These are phyloP conservation scores for Rallus limicola DNA, from an alignment of 2,113 vertebrate species.

Conservation along the genomic window DNA sequence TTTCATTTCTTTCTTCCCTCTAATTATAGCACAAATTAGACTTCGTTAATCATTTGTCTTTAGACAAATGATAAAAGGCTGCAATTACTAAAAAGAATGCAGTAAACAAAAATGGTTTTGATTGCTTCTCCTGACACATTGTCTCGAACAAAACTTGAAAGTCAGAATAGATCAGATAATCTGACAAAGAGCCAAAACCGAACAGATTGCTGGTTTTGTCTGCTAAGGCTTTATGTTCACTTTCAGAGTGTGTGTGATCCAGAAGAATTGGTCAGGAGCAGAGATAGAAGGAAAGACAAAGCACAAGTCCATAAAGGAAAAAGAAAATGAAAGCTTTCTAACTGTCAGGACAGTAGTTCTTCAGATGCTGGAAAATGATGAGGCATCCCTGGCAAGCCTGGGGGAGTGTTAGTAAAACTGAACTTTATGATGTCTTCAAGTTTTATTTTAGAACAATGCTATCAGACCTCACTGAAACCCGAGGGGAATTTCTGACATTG, in stretches of 20 bases:
- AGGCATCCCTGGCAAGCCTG: not conserved
- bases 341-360: not conserved
- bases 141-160: conserved; percentile 1
- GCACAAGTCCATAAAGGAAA: not conserved
- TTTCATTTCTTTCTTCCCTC: conserved; percentile 13
- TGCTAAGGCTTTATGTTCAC: not conserved
- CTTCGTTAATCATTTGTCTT: not conserved
- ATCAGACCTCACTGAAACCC: not conserved
- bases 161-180: not conserved
- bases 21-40: not conserved
- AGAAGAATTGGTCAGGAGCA: not conserved
- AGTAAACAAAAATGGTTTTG: conserved; percentile 18
- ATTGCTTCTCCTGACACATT: not conserved
- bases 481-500: not conserved
- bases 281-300: not conserved
- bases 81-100: conserved; percentile 1
- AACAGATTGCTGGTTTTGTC: not conserved
- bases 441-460: conserved; percentile 1
- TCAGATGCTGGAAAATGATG: not conserved
- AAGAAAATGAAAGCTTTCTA: not conserved
- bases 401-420: not conserved
- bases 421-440: not conserved
- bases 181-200: not conserved
- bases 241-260: not conserved
- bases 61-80: conserved; percentile 14